Evolutionary conservation across 2,113 vertebrate genomes (phyloP).

Genomic region (Plecturocebus donacophilus): DNA sequence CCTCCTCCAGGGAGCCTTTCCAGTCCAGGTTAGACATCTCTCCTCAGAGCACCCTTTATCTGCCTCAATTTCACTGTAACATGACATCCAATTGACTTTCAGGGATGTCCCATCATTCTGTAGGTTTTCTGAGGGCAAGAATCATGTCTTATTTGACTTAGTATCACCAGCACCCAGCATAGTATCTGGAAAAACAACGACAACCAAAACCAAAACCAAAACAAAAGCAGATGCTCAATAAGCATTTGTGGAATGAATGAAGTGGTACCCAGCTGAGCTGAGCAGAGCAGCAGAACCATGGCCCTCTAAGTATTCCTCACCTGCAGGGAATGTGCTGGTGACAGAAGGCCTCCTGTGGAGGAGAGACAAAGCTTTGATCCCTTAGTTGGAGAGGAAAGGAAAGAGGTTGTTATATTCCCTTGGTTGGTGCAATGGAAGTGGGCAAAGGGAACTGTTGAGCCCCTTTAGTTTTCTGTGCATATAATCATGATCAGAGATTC

Average conservation of each 20-base stretch:
- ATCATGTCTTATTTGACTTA: not conserved
- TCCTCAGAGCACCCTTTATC: not conserved
- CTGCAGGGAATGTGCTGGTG: not conserved
- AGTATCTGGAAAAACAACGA: not conserved
- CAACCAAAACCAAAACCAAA: not conserved
- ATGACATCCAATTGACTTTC: not conserved
- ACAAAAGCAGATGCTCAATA: not conserved
- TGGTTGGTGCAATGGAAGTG: not conserved
- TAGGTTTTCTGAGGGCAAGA: not conserved
- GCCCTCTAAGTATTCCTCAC: not conserved
- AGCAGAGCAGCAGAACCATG: not conserved
- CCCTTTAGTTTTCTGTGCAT: conserved; percentile 5
- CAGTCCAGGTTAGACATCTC: not conserved
- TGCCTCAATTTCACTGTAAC: not conserved
- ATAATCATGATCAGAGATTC: not conserved
- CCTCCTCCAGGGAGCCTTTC: not conserved
- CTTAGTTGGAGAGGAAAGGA: not conserved
- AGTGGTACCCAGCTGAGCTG: not conserved
- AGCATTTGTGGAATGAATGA: not conserved
- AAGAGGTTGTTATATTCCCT: not conserved
- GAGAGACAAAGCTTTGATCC: not conserved
- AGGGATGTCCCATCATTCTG: not conserved
- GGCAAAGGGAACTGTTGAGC: not conserved
- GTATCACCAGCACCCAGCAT: not conserved
- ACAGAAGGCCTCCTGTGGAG: not conserved